Conservation (phyloP, 2,888 invertebrate genomes). For the Cactoblastis cactorum region DNA sequence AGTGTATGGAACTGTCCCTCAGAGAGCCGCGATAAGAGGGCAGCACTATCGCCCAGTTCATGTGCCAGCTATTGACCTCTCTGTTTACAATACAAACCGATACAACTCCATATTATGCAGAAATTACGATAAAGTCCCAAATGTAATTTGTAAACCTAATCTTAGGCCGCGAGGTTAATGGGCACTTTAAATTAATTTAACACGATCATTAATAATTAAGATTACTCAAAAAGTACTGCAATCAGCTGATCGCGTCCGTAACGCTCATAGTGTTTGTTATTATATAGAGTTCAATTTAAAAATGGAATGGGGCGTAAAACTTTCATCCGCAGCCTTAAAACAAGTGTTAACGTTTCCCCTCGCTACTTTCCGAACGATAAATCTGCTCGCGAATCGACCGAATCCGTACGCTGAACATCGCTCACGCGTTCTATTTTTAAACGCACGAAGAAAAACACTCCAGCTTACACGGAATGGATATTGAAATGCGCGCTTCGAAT, state of each 20-base stretch:
- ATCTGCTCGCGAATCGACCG: conserved; percentile 68
- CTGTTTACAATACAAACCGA: conserved; percentile 60
- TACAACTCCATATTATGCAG: conserved; percentile 51
- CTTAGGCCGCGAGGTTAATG: conserved; percentile 59
- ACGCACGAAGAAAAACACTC: conserved; percentile 56
- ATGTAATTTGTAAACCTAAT: conserved; percentile 64
- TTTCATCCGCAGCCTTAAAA: conserved; percentile 69
- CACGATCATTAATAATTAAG: conserved; percentile 31
- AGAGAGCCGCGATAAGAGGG: conserved; percentile 67
- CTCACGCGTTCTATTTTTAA: conserved; percentile 62
- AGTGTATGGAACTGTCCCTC: conserved; percentile 58
- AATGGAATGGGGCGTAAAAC: conserved; percentile 64
- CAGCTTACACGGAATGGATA: conserved; percentile 45
- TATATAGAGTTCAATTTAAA: conserved; percentile 61
- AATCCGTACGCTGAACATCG: conserved; percentile 57
- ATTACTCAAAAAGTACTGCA: conserved; percentile 26
- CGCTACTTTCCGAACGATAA: conserved; percentile 62
- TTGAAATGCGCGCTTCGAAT: conserved; percentile 38
- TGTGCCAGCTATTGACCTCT: conserved; percentile 73
- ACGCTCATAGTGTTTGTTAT: conserved; percentile 40
- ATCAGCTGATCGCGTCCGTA: conserved; percentile 41
- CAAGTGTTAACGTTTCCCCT: conserved; percentile 57
- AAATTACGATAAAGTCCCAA: conserved; percentile 49
- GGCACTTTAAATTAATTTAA: conserved; percentile 65
- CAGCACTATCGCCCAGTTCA: conserved; percentile 63